A percentile compares a stretch with the other conserved stretches of the same genome.
Evolutionary conservation across 2,888 invertebrate genomes (phyloP).

Genomic region (Rotaria sp.): DNA sequence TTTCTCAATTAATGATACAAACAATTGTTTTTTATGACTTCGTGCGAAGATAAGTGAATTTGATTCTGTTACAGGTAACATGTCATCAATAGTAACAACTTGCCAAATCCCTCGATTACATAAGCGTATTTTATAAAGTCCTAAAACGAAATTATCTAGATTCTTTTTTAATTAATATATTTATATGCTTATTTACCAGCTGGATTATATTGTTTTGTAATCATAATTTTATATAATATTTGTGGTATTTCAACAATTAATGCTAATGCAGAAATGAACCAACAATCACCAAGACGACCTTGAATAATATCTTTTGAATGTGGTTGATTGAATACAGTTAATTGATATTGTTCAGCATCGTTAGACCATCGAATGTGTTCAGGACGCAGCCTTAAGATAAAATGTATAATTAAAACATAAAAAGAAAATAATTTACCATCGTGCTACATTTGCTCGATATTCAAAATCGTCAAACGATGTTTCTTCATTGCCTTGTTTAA

Average conservation of each 20-base stretch:
- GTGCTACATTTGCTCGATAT: neutral
- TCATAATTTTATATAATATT: slow-evolving; percentile 20
- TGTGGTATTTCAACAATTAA: slow-evolving; percentile 38
- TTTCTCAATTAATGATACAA: slow-evolving; percentile 97
- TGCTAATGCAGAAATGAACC: slow-evolving; percentile 39
- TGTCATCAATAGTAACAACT: slow-evolving; percentile 87
- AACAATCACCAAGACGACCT: slow-evolving; percentile 40
- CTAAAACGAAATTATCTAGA: slow-evolving; percentile 43
- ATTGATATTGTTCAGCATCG: slow-evolving; percentile 28
- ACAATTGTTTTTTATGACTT: slow-evolving; percentile 87
- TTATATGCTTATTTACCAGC: neutral
- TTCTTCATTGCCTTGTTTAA: neutral
- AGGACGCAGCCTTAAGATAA: slow-evolving; percentile 34
- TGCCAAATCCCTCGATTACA: slow-evolving; percentile 96
- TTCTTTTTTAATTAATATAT: neutral
- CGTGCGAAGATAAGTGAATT: slow-evolving; percentile 80
- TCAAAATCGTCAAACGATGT: neutral
- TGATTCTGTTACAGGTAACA: slow-evolving; percentile 83
- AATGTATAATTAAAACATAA: neutral
- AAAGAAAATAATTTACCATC: neutral
- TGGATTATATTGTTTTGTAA: slow-evolving; percentile 25
- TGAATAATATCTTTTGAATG: slow-evolving; percentile 40
- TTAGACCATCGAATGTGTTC: slow-evolving; percentile 25
- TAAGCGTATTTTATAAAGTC: slow-evolving; percentile 62
- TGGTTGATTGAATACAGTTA: slow-evolving; percentile 36